phyloP scores from a whole-genome alignment of 1,140 invertebrate species.

The Platyscapa corneri region DNA sequence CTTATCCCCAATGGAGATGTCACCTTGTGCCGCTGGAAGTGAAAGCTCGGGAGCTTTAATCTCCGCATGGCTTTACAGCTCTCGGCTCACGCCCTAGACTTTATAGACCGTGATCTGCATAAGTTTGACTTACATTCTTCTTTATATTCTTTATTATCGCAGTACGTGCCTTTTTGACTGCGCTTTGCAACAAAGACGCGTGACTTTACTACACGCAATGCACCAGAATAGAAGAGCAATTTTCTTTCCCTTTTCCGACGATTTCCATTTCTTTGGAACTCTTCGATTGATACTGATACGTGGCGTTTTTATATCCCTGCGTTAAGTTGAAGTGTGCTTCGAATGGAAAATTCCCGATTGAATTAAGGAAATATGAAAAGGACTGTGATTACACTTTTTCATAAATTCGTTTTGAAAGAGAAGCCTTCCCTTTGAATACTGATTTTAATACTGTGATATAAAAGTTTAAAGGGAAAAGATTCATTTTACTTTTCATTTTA shows the following conservation, averaged over 20 bases:
- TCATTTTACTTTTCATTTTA: neutral
- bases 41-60: constrained; percentile 25
- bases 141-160: neutral
- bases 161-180: neutral
- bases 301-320: neutral
- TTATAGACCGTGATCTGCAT: constrained; percentile 3
- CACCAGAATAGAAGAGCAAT: neutral
- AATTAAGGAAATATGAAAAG: neutral
- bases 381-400: neutral
- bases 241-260: neutral
- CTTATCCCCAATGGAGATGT: neutral
- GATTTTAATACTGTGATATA: neutral
- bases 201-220: neutral
- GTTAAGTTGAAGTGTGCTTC: neutral
- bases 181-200: neutral
- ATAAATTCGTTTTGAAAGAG: neutral
- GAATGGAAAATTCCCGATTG: neutral
- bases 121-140: neutral
- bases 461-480: neutral
- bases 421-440: neutral
- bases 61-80: neutral
- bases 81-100: neutral
- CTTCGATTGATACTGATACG: neutral
- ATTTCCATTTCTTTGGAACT: neutral
- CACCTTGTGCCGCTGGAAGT: neutral